phyloP scores from a whole-genome alignment of 35 echinoderm and acorn worm genomes.

The Lytechinus variegatus region DNA sequence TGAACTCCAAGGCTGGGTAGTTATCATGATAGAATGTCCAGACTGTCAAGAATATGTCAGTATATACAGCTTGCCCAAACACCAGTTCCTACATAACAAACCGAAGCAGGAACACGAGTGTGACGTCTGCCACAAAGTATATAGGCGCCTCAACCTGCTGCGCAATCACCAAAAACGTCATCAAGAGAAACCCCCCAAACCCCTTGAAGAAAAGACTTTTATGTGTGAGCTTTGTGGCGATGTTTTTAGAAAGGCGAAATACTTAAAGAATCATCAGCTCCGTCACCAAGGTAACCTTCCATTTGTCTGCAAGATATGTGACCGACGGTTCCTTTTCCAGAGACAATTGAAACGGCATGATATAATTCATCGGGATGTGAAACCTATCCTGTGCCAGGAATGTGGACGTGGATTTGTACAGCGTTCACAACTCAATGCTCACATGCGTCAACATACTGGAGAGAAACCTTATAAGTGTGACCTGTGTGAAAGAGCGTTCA shows the following conservation, averaged over 20 bases:
- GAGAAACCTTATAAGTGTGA: conserved; percentile 79
- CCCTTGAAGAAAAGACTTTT: not conserved
- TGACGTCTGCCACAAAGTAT: conserved; percentile 40
- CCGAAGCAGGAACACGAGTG: not conserved
- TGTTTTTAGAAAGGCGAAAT: conserved; percentile 41
- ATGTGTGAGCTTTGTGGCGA: conserved; percentile 61
- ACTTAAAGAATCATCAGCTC: conserved; percentile 42
- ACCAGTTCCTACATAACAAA: conserved; percentile 33
- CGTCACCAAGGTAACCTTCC: conserved; percentile 49
- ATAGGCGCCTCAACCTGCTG: conserved; percentile 35
- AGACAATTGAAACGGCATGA: conserved; percentile 44
- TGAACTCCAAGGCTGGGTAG: conserved; percentile 46
- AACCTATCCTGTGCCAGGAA: conserved; percentile 50
- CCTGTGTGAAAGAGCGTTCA: conserved; percentile 53
- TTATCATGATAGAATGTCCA: conserved; percentile 43
- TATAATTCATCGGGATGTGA: conserved; percentile 45
- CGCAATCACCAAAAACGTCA: conserved; percentile 33
- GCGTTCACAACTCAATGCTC: conserved; percentile 50
- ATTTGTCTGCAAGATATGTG: conserved; percentile 53
- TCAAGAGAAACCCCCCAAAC: not conserved
- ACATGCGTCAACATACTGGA: conserved; percentile 72
- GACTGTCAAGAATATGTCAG: conserved; percentile 40
- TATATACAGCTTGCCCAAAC: conserved; percentile 46
- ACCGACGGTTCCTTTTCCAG: conserved; percentile 32
- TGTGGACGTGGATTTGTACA: conserved; percentile 61